These are phyloP conservation scores for Antedon mediterranea DNA, from an alignment of 53 echinoderm and acorn worm species.

Conservation along the genomic window DNA sequence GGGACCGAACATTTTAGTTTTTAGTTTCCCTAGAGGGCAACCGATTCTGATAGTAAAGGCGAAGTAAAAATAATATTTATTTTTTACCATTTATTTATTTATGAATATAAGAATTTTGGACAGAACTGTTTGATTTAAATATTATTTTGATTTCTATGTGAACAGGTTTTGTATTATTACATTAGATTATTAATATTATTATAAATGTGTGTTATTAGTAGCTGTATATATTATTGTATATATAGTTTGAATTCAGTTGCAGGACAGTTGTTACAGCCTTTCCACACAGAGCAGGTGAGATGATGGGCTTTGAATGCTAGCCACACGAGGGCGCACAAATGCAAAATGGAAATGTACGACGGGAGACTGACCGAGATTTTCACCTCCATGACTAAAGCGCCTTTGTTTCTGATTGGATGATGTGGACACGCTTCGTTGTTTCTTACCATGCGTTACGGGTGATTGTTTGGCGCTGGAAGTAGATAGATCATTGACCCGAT, in stretches of 20 bases:
- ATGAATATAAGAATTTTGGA: too few relatives aligned
- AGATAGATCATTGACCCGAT: slow-evolving; percentile 75
- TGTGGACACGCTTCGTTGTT: slow-evolving; percentile 54
- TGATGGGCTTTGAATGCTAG: neutral
- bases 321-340: slow-evolving; percentile 7
- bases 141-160: too few relatives aligned
- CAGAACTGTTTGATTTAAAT: too few relatives aligned
- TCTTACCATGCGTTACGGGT: slow-evolving; percentile 98
- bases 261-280: neutral
- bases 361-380: slow-evolving; percentile 94
- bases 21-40: too few relatives aligned
- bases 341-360: slow-evolving; percentile 9
- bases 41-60: too few relatives aligned
- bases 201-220: too few relatives aligned
- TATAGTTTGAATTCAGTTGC: neutral
- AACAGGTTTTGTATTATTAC: too few relatives aligned
- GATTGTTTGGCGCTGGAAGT: slow-evolving; percentile 68
- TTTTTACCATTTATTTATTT: too few relatives aligned
- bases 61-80: too few relatives aligned
- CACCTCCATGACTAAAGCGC: slow-evolving; percentile 99
- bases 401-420: slow-evolving; percentile 98
- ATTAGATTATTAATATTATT: too few relatives aligned
- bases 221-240: too few relatives aligned
- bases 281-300: neutral
- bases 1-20: too few relatives aligned